Evolutionary conservation across 2,797 vertebrate species (phyloP).

Genomic region (Lepus townsendii): DNA sequence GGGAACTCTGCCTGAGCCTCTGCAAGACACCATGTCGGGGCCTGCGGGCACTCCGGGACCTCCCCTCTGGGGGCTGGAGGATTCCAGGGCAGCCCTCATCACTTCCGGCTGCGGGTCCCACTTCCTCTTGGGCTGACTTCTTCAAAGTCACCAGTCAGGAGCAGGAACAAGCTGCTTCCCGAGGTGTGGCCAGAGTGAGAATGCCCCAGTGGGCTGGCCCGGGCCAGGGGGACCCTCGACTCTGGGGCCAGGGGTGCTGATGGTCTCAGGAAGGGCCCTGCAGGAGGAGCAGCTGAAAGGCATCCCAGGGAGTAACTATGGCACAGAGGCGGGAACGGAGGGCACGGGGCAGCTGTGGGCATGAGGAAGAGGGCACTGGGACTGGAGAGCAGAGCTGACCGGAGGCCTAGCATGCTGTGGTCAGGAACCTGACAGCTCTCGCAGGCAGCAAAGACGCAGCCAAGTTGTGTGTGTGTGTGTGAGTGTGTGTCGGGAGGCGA

Average conservation of each 20-base stretch:
- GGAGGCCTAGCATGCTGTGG: background rate
- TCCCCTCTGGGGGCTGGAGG: background rate
- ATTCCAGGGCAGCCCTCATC: background rate
- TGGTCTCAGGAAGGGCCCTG: background rate
- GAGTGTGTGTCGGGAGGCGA: background rate
- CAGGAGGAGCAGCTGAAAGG: no score
- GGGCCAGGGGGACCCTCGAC: background rate
- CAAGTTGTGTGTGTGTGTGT: background rate
- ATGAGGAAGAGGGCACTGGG: no score
- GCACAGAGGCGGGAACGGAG: background rate
- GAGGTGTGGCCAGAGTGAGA: background rate
- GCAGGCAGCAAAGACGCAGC: background rate
- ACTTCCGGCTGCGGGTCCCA: background rate
- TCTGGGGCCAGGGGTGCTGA: background rate
- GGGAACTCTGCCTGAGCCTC: background rate
- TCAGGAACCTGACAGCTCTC: background rate
- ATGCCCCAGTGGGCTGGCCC: background rate
- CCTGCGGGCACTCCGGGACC: background rate
- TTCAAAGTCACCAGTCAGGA: background rate
- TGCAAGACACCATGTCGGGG: background rate
- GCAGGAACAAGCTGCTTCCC: background rate
- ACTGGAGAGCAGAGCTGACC: no score
- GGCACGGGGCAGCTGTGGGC: no score
- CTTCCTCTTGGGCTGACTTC: conserved; percentile 13
- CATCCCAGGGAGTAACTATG: background rate